Evolutionary conservation across 1,140 invertebrate genomes (phyloP), one percentile per base, ranked within the genome.

Genomic region (Elysia chlorotica): DNA sequence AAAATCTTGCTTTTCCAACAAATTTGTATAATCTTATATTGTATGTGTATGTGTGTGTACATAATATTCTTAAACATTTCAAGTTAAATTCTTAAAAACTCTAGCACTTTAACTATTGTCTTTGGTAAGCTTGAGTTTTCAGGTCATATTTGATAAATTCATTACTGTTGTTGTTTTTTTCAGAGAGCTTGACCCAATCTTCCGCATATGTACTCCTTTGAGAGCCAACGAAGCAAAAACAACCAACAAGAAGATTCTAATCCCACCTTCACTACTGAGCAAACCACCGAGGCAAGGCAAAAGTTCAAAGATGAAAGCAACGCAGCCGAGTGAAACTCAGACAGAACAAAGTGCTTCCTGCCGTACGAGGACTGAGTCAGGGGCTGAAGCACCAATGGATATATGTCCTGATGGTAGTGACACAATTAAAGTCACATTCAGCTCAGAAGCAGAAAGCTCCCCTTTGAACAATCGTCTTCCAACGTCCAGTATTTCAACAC

Each of bases 151-250:
- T n/a, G n/a, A n/a, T n/a, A n/a, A n/a, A n/a, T n/a, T n/a, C n/a
- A n/a, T n/a, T n/a, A n/a, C n/a, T n/a, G n/a, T n/a, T n/a, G n/a
- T n/a, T n/a, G n/a, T n/a, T n/a, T 95, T 94, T 85, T 89, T 90
- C 78, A 90, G 93, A 77, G 82, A 87, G 66, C 89, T 89, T 71
- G 95, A 96, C 90, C 94, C 94, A 0, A 93, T 97, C 71, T 95
- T 95, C 88, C 88, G 90, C 65, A 91, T 96, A 81, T 92, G 92
- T 25, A 92, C 93, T 74, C 89, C 90, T 57, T 87, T 97, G 4
- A 54, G 35, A 48, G 62, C 48, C 30, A 62, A 74, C 57, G 83
- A 82, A 77, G 35, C 75, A 38, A 77, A 82, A 17, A 79, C 82
- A 14, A 82, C 81, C 25, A 78, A 73, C 37, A 86, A 84, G 65